Percentiles rank a stretch among this genome's conserved stretches.
These are phyloP conservation scores for Ceuthmochares aereus DNA, from an alignment of 2,113 vertebrate species.

Conservation along the genomic window DNA sequence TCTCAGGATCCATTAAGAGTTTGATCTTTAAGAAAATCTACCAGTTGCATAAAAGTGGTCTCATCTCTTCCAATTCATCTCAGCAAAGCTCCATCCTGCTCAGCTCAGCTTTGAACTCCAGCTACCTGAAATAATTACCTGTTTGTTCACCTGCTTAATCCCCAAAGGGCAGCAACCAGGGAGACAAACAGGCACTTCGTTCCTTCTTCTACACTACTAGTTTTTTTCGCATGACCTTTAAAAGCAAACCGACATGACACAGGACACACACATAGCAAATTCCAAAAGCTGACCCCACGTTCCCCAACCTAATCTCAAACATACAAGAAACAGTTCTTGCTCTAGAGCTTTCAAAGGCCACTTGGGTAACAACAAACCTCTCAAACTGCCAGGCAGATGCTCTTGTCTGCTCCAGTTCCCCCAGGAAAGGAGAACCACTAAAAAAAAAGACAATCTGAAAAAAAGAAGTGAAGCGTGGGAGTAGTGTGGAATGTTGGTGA, in stretches of 20 bases:
- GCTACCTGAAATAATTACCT: background rate
- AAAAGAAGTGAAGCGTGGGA: background rate
- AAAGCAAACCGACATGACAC: background rate
- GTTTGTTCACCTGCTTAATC: background rate
- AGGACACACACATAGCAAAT: background rate
- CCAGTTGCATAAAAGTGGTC: background rate
- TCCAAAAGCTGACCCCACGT: accelerated
- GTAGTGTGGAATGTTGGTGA: too few relatives aligned
- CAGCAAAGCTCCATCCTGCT: background rate
- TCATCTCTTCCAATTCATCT: background rate
- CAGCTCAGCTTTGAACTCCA: background rate
- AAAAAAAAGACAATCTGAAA: background rate
- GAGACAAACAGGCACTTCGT: background rate
- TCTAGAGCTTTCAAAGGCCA: background rate
- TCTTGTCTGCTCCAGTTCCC: background rate
- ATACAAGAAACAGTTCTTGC: background rate
- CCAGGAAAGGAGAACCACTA: background rate
- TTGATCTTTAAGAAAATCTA: background rate
- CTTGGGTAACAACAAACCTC: background rate
- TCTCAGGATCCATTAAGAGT: background rate
- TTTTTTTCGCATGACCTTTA: background rate
- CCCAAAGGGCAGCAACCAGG: background rate
- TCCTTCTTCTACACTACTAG: background rate
- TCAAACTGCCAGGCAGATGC: background rate
- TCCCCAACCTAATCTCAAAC: background rate